Percentiles rank a stretch among this genome's conserved stretches.
phyloP scores from a whole-genome alignment of 1,140 invertebrate species.

The Melanaphis sacchari region DNA sequence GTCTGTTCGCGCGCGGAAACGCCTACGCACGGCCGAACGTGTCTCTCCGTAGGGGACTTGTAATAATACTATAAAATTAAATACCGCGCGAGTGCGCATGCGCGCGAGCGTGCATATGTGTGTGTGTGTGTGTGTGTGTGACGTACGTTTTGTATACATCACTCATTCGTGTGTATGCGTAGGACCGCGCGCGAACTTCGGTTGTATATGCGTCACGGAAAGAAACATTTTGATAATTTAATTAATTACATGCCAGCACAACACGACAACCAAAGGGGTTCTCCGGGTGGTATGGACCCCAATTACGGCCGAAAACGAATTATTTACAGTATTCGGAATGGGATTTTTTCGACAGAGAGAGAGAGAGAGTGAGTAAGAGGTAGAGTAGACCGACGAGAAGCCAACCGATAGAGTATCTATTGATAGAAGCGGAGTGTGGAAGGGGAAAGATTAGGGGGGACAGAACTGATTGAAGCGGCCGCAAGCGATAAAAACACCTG shows the following conservation, averaged over 20 bases:
- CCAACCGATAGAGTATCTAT: not conserved
- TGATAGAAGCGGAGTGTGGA: not conserved
- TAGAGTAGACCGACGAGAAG: not conserved
- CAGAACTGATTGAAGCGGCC: constrained; percentile 5
- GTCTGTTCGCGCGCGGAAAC: not conserved
- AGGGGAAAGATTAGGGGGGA: not conserved
- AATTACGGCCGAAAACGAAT: constrained; percentile 37
- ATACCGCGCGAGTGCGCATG: not conserved
- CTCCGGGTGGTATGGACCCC: not conserved
- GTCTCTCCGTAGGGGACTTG: not conserved
- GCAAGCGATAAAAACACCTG: constrained; percentile 8
- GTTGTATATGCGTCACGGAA: not conserved
- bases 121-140: too few relatives aligned
- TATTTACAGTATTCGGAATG: not conserved
- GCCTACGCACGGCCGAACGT: not conserved
- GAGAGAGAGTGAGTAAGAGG: too few relatives aligned
- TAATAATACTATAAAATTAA: constrained; percentile 1
- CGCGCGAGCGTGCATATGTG: too few relatives aligned
- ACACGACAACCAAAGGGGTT: not conserved
- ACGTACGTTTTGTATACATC: not conserved
- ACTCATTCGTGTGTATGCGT: not conserved
- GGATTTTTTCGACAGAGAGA: not conserved
- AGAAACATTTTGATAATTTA: not conserved
- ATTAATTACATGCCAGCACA: not conserved
- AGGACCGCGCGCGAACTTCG: not conserved